phyloP scores from a whole-genome alignment of 2,113 vertebrate genomes.

The Arizona elegans region DNA sequence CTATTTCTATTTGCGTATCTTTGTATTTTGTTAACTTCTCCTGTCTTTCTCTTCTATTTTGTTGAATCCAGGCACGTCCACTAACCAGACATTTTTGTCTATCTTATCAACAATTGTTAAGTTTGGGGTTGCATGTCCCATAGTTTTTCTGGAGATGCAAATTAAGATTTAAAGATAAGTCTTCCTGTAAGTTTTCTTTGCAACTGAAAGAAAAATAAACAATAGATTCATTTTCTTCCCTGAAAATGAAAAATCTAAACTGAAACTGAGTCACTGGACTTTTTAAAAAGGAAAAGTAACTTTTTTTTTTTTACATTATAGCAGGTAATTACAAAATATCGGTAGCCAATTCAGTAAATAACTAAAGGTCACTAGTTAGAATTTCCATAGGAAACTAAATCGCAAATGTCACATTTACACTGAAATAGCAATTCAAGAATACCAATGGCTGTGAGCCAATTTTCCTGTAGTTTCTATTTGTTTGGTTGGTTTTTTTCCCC shows the following conservation, averaged over 20 bases:
- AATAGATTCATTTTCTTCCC: neutral
- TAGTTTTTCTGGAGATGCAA: neutral
- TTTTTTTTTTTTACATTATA: constrained; percentile 4
- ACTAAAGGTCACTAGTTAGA: constrained; percentile 48
- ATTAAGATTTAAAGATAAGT: neutral
- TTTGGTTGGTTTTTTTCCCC: constrained; percentile 7
- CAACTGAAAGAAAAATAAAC: neutral
- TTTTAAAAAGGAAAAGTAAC: neutral
- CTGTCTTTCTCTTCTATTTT: neutral
- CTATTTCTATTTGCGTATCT: neutral
- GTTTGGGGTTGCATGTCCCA: neutral
- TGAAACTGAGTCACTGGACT: neutral
- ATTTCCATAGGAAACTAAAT: constrained; percentile 42
- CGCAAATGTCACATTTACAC: constrained; percentile 59
- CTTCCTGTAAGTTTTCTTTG: neutral
- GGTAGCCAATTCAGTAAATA: constrained; percentile 26
- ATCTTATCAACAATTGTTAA: neutral
- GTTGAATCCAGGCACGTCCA: neutral
- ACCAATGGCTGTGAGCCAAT: constrained; percentile 21
- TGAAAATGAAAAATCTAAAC: neutral
- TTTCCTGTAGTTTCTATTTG: neutral
- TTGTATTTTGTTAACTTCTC: neutral
- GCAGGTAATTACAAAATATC: constrained; percentile 41
- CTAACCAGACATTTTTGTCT: neutral
- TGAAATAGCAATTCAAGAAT: constrained; percentile 43